Percentiles rank a stretch among this genome's conserved stretches.
Conservation (phyloP, 2,797 vertebrate genomes). For the Champsocephalus gunnari region DNA sequence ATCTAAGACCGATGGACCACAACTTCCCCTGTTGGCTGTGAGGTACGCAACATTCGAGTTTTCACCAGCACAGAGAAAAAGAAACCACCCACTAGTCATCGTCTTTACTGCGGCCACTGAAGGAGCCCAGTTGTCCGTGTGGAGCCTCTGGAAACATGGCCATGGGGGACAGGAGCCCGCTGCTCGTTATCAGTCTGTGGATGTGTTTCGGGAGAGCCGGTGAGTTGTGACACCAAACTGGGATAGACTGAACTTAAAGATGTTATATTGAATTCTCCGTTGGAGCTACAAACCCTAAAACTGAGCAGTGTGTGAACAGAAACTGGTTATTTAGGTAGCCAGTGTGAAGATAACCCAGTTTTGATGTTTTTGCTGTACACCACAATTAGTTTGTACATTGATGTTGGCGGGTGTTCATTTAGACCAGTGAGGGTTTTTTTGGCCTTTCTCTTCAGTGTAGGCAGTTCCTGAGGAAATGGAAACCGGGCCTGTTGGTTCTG, state of each 20-base stretch:
- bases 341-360: fast-evolving
- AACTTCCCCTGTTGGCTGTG: constrained; percentile 80
- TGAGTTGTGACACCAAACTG: constrained; percentile 57
- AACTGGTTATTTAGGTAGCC: not conserved
- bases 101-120: constrained; percentile 7
- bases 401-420: not conserved
- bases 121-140: not conserved
- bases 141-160: constrained; percentile 20
- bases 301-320: not conserved
- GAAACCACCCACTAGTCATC: not conserved
- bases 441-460: constrained; percentile 1
- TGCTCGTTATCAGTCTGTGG: constrained; percentile 71
- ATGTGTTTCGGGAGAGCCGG: constrained; percentile 77
- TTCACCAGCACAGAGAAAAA: constrained; percentile 15
- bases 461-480: constrained; percentile 61
- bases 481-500: constrained; percentile 23
- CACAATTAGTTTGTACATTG: too few relatives aligned
- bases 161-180: constrained; percentile 32
- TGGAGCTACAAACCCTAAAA: not conserved
- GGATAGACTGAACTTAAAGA: not conserved
- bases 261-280: not conserved
- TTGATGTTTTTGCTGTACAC: not conserved
- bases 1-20: constrained; percentile 82
- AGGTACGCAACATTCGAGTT: constrained; percentile 28
- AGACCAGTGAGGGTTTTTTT: not conserved